These are phyloP conservation scores for Diorhabda elongata DNA, from an alignment of 1,140 invertebrate genomes.

Conservation along the genomic window DNA sequence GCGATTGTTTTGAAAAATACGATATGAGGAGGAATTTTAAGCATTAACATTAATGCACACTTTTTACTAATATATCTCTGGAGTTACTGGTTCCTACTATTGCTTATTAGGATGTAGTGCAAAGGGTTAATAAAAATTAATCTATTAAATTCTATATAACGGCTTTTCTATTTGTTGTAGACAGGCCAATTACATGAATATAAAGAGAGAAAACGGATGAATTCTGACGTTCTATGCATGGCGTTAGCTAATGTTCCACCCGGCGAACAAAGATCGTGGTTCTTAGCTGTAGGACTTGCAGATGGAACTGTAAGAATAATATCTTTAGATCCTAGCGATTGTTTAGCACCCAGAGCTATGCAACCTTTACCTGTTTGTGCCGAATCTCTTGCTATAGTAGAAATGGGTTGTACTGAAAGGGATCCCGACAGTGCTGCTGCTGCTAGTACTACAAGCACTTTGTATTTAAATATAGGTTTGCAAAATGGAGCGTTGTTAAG, in stretches of 20 bases:
- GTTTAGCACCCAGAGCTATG: constrained; percentile 89
- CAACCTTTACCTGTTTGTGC: constrained; percentile 95
- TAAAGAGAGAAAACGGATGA: constrained; percentile 94
- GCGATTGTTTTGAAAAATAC: too few relatives aligned
- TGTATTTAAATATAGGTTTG: constrained; percentile 97
- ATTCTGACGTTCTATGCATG: constrained; percentile 97
- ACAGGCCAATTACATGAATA: constrained; percentile 98
- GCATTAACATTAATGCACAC: too few relatives aligned
- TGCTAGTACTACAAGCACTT: constrained; percentile 59
- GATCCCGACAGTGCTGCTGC: constrained; percentile 53
- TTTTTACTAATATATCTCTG: too few relatives aligned
- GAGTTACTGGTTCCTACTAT: too few relatives aligned
- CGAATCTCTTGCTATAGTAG: constrained; percentile 95
- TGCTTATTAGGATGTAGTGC: too few relatives aligned
- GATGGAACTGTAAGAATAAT: constrained; percentile 98
- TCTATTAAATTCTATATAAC: too few relatives aligned
- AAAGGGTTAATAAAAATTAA: too few relatives aligned
- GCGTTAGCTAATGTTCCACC: constrained; percentile 90
- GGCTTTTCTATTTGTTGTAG: constrained; percentile 50
- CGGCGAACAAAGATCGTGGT: constrained; percentile 93
- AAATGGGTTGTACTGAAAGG: constrained; percentile 67
- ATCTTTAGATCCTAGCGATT: constrained; percentile 92
- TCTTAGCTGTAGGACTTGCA: constrained; percentile 92
- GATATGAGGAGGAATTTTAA: too few relatives aligned
- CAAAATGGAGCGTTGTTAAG: constrained; percentile 95